phyloP scores from a whole-genome alignment of 2,113 vertebrate species.

The Emberiza fucata region DNA sequence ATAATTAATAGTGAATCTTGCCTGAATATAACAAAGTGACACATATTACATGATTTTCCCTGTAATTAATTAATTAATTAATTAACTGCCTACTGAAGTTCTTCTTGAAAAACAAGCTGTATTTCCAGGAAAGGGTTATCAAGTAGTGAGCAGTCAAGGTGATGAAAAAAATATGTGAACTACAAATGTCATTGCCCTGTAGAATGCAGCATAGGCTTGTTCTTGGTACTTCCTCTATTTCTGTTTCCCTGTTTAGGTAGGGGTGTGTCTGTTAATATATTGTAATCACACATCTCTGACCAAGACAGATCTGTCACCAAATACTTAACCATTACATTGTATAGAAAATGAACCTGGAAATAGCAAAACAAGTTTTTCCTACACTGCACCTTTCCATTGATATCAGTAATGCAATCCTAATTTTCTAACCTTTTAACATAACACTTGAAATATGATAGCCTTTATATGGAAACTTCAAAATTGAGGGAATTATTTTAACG shows the following conservation, averaged over 20 bases:
- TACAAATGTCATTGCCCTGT: background rate
- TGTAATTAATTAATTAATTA: background rate
- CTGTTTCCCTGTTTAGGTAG: background rate
- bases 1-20: background rate
- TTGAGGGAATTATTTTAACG: background rate
- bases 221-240: background rate
- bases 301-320: background rate
- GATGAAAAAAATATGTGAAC: background rate
- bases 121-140: background rate
- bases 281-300: background rate
- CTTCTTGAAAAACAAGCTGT: background rate
- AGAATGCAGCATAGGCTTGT: background rate
- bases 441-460: rapidly evolving
- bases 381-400: background rate
- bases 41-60: background rate
- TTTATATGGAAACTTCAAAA: background rate
- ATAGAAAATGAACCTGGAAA: background rate
- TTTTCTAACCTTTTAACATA: background rate
- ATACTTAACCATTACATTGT: background rate
- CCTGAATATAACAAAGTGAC: background rate
- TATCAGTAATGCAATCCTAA: background rate
- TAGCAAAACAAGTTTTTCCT: background rate
- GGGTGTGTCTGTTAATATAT: background rate
- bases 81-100: background rate
- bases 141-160: background rate